These are phyloP conservation scores for Dinomys branickii DNA, from an alignment of 2,113 vertebrate genomes.

Conservation along the genomic window DNA sequence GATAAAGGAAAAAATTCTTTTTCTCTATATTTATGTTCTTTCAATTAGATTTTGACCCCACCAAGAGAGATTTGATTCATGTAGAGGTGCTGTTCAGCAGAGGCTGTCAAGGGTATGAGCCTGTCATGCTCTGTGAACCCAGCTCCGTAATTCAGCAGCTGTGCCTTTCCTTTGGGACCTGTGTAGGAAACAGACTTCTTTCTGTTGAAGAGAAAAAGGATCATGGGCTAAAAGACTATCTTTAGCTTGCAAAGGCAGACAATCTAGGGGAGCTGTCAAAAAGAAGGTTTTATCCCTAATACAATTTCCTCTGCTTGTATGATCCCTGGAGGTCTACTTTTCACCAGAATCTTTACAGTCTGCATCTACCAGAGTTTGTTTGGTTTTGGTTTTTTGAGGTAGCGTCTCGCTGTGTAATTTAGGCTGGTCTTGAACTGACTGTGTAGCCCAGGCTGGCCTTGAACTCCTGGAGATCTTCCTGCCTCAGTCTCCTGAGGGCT, in stretches of 20 bases:
- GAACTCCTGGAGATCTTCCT: neutral
- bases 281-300: neutral
- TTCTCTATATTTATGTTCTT: constrained; percentile 32
- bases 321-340: neutral
- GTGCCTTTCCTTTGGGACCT: neutral
- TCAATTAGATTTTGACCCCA: constrained; percentile 50
- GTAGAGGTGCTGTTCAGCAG: neutral
- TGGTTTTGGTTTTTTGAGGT: neutral
- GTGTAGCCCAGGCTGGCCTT: neutral
- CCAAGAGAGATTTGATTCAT: constrained; percentile 33
- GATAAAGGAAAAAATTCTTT: constrained; percentile 42
- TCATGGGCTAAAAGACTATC: neutral
- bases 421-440: neutral
- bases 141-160: neutral
- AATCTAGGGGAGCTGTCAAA: neutral
- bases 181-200: constrained; percentile 36
- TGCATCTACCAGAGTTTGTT: neutral
- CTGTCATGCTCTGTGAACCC: neutral
- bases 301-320: neutral
- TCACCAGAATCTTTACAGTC: neutral
- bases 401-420: neutral
- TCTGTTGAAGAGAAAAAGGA: constrained; percentile 10
- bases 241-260: neutral
- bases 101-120: constrained; percentile 35
- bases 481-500: neutral